Conservation (phyloP, 2,888 invertebrate genomes). For the Pseudococcus jackbeardsleyi region DNA sequence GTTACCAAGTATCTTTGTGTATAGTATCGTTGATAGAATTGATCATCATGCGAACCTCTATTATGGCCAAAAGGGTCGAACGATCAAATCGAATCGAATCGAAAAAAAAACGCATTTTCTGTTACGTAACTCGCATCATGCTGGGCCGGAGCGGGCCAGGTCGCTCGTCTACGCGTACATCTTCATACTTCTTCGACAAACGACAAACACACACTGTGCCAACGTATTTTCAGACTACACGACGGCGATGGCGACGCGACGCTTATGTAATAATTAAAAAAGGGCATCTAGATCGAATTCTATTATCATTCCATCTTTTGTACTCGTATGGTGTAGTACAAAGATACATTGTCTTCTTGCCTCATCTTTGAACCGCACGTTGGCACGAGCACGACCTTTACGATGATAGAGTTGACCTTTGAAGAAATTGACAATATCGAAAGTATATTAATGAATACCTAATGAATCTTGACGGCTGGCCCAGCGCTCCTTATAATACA, state of each 20-base stretch:
- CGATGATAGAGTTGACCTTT: conserved; percentile 20
- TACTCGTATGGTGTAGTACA: background rate
- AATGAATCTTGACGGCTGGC: background rate
- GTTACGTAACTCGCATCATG: background rate
- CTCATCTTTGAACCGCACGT: background rate
- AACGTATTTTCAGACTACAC: background rate
- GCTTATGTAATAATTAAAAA: background rate
- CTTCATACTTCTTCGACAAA: background rate
- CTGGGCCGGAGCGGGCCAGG: background rate
- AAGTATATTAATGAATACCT: conserved; percentile 15
- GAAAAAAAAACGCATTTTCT: background rate
- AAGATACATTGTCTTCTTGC: background rate
- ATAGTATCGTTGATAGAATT: background rate
- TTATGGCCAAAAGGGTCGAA: background rate
- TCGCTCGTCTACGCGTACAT: too few relatives aligned
- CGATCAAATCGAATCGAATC: background rate
- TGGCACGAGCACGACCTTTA: background rate
- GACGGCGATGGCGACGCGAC: background rate
- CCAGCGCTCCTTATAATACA: background rate
- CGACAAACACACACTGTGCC: background rate
- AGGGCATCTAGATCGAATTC: background rate
- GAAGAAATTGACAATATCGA: conserved; percentile 19
- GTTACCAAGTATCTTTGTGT: too few relatives aligned
- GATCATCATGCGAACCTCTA: background rate
- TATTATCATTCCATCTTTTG: background rate